A percentile compares a stretch with the other conserved stretches of the same genome.
Conservation (phyloP, 2,888 invertebrate genomes). For the Peribatodes rhomboidaria region DNA sequence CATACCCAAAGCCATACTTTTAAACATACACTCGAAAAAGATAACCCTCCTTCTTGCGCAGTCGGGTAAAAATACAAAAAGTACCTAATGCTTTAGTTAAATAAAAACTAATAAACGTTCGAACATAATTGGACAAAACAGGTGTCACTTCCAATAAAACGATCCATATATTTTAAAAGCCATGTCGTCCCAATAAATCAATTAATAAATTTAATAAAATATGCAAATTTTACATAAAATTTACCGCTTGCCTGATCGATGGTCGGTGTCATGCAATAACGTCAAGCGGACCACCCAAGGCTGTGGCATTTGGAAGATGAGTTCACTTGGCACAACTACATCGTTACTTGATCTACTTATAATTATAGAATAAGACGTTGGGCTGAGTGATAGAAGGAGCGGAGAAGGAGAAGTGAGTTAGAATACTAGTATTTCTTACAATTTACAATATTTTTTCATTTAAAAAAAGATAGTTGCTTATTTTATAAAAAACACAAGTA, state of each 20-base stretch:
- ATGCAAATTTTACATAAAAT: constrained; percentile 18
- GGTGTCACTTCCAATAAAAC: constrained; percentile 15
- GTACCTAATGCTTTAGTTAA: too few species aligned
- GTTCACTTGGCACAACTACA: constrained; percentile 51
- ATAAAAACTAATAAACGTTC: too few species aligned
- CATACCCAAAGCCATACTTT: too few species aligned
- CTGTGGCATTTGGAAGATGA: constrained; percentile 62
- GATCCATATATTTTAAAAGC: constrained; percentile 12
- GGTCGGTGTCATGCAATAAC: constrained; percentile 29
- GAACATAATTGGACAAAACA: constrained; percentile 2
- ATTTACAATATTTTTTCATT: too few species aligned
- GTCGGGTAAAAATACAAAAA: too few species aligned
- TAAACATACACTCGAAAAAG: too few species aligned
- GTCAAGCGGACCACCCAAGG: constrained; percentile 54
- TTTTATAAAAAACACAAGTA: too few species aligned
- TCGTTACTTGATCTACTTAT: constrained; percentile 59
- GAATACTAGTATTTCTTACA: too few species aligned
- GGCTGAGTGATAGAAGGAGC: constrained; percentile 29
- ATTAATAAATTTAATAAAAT: constrained; percentile 17
- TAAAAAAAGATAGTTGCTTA: too few species aligned
- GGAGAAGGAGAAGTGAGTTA: background rate
- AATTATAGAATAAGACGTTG: constrained; percentile 14
- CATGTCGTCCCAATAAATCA: constrained; percentile 15
- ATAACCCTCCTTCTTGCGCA: too few species aligned
- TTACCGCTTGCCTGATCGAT: constrained; percentile 15